These are phyloP conservation scores for Labroides dimidiatus DNA, from an alignment of 2,797 vertebrate species.

Conservation along the genomic window DNA sequence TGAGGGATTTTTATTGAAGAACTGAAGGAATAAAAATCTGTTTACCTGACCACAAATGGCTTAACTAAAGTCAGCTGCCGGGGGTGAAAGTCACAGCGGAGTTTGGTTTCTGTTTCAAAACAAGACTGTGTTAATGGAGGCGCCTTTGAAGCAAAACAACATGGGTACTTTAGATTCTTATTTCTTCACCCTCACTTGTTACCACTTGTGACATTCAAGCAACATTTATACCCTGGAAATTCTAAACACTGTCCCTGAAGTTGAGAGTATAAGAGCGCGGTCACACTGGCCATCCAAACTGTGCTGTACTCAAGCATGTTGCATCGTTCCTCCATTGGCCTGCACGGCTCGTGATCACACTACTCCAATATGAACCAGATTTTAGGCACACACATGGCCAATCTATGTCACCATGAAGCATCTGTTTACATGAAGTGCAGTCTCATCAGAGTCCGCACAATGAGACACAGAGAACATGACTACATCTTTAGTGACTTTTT, in stretches of 20 bases:
- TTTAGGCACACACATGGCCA: no score
- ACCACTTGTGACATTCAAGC: conserved; percentile 28
- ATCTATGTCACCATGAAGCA: no score
- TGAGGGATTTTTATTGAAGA: conserved; percentile 66
- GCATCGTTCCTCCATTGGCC: no score
- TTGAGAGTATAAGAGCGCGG: no score
- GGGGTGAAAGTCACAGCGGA: conserved; percentile 71
- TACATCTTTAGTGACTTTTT: no score
- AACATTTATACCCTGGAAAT: conserved; percentile 19
- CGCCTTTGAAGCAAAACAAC: conserved; percentile 50
- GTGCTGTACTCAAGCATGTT: no score
- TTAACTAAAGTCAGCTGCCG: conserved; percentile 61
- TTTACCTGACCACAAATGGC: conserved; percentile 78
- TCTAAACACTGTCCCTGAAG: neutral
- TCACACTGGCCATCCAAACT: no score
- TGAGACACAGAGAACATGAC: no score
- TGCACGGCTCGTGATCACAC: no score
- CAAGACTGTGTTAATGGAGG: conserved; percentile 52
- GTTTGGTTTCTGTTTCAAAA: conserved; percentile 45
- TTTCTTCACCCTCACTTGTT: conserved; percentile 38
- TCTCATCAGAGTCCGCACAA: no score
- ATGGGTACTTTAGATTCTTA: conserved; percentile 50
- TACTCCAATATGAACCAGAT: no score
- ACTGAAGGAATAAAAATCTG: conserved; percentile 74
- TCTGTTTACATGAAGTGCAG: no score